Percentiles rank a stretch among this genome's conserved stretches.
Evolutionary conservation across 2,113 vertebrate species (phyloP).

Genomic region (Salvelinus fontinalis): DNA sequence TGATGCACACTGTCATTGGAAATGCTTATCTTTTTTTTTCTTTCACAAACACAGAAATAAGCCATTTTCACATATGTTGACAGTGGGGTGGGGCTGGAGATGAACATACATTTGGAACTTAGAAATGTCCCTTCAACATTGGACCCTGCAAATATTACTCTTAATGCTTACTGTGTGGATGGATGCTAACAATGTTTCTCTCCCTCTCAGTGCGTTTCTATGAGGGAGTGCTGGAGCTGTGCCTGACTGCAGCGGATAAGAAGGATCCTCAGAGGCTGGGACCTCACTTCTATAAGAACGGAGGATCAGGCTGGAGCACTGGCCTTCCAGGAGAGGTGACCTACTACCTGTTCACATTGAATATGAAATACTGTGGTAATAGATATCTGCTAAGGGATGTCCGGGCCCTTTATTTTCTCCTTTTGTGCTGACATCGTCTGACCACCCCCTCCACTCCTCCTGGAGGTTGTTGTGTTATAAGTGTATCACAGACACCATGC

Average conservation of each 20-base stretch:
- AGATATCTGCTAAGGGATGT: neutral
- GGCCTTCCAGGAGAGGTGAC: slow-evolving; percentile 91
- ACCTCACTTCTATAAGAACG: slow-evolving; percentile 96
- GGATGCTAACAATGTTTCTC: slow-evolving; percentile 1
- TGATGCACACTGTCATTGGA: too few relatives aligned
- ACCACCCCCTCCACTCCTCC: neutral
- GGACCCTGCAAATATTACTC: too few relatives aligned
- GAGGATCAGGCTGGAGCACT: slow-evolving; percentile 87
- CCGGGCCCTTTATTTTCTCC: neutral
- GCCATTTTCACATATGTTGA: neutral
- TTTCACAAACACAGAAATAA: slow-evolving; percentile 42
- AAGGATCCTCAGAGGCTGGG: slow-evolving; percentile 95
- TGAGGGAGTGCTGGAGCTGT: slow-evolving; percentile 93
- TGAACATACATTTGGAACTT: too few relatives aligned
- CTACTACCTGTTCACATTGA: too few relatives aligned
- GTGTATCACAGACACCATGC: slow-evolving; percentile 96
- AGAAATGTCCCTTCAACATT: too few relatives aligned
- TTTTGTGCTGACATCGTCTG: neutral
- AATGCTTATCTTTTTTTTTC: slow-evolving; percentile 1
- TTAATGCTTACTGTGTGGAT: neutral
- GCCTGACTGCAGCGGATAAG: slow-evolving; percentile 92
- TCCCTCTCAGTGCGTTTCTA: slow-evolving; percentile 87
- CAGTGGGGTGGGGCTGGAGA: too few relatives aligned
- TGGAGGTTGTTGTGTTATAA: slow-evolving; percentile 92
- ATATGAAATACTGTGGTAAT: neutral